A percentile compares a stretch with the other conserved stretches of the same genome.
These are phyloP conservation scores for Ceyx erithaca DNA, from an alignment of 2,797 vertebrate genomes.

Conservation along the genomic window DNA sequence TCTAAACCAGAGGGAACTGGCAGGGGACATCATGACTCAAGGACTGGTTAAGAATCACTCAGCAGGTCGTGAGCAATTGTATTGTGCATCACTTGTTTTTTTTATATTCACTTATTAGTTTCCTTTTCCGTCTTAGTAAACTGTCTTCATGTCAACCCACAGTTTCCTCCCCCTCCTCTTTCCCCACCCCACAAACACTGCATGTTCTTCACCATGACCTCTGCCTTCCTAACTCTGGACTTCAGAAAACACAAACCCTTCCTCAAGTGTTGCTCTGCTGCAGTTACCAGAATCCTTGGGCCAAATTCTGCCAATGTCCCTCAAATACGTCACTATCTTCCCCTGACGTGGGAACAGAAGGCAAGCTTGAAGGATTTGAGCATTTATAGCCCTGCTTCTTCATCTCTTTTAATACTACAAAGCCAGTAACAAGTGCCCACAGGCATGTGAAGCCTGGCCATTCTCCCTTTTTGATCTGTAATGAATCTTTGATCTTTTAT, in stretches of 20 bases:
- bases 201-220: accelerated
- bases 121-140: background rate
- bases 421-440: background rate
- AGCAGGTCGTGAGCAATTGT: no score
- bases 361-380: background rate
- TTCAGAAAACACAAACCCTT: background rate
- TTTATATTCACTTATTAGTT: no score
- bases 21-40: no score
- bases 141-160: background rate
- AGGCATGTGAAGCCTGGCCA: background rate
- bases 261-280: background rate
- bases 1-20: no score
- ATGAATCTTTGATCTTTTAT: background rate
- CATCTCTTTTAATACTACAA: background rate
- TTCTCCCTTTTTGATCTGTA: background rate
- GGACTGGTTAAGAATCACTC: no score
- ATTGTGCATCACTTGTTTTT: no score
- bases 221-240: background rate
- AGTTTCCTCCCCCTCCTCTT: no score
- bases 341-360: background rate
- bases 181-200: background rate
- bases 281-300: background rate
- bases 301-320: background rate
- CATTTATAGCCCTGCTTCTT: background rate
- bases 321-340: background rate